These are phyloP conservation scores for Pipa parva DNA, from an alignment of 2,113 vertebrate species.

Conservation along the genomic window DNA sequence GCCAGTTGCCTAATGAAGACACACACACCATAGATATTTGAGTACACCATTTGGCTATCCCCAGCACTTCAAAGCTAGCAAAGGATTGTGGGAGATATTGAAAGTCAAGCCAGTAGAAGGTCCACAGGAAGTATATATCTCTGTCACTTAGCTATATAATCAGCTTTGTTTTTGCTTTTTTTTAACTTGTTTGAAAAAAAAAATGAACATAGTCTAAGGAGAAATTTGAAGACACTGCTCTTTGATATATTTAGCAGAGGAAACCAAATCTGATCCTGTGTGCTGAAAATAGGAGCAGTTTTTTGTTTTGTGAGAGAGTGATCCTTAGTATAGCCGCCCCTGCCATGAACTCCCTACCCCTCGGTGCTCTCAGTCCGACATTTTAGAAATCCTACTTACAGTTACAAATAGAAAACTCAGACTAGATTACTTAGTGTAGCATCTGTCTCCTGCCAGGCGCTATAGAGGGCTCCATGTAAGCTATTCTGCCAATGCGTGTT, in stretches of 20 bases:
- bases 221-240: too few relatives aligned
- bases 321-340: background rate
- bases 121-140: too few relatives aligned
- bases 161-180: too few relatives aligned
- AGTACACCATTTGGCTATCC: too few relatives aligned
- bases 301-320: constrained; percentile 6
- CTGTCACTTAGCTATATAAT: too few relatives aligned
- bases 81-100: too few relatives aligned
- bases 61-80: too few relatives aligned
- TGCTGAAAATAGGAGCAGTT: constrained; percentile 7
- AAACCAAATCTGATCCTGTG: background rate
- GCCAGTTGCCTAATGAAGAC: too few relatives aligned
- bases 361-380: constrained; percentile 5
- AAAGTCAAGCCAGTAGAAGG: too few relatives aligned
- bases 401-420: constrained; percentile 37
- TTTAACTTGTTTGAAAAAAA: too few relatives aligned
- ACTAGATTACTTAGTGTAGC: constrained; percentile 10
- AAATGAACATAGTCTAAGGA: too few relatives aligned
- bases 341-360: constrained; percentile 17
- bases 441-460: background rate
- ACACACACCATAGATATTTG: too few relatives aligned
- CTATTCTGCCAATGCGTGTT: background rate
- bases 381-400: constrained; percentile 25
- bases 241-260: background rate
- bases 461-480: background rate